Evolutionary conservation across 2,113 vertebrate species (phyloP).

Genomic region (Bos javanicus): DNA sequence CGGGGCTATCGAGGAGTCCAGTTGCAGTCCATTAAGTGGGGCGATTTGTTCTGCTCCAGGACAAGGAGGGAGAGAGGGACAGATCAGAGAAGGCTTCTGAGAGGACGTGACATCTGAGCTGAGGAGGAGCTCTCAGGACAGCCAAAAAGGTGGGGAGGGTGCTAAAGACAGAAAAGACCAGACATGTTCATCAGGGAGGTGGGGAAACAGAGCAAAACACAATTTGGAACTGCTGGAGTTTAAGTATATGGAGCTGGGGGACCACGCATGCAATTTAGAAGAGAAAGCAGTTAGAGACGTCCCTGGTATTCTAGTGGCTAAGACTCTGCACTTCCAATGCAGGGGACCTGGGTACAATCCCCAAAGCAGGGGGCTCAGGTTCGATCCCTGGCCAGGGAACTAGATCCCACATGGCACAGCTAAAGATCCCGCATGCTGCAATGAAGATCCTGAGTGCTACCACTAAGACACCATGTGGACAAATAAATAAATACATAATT

Average conservation of each 20-base stretch:
- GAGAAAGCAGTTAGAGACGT: not conserved
- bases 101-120: not conserved
- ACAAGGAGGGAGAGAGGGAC: not conserved
- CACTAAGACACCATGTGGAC: not conserved
- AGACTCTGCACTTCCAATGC: not conserved
- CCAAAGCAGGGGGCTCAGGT: not conserved
- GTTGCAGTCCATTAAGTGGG: not conserved
- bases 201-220: not conserved
- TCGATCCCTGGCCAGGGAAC: not conserved
- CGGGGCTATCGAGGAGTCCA: not conserved
- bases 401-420: not conserved
- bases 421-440: not conserved
- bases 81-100: not conserved
- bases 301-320: not conserved
- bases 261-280: not conserved
- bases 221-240: not conserved
- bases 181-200: not conserved
- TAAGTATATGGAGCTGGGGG: rapidly evolving
- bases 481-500: not conserved
- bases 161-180: not conserved
- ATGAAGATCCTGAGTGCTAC: not conserved
- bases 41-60: not conserved
- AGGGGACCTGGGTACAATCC: not conserved
- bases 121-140: not conserved
- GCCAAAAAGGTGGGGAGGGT: not conserved